Base-by-base conservation (phyloP, 2,888 invertebrate species). In the Apotomis betuletana region DNA sequence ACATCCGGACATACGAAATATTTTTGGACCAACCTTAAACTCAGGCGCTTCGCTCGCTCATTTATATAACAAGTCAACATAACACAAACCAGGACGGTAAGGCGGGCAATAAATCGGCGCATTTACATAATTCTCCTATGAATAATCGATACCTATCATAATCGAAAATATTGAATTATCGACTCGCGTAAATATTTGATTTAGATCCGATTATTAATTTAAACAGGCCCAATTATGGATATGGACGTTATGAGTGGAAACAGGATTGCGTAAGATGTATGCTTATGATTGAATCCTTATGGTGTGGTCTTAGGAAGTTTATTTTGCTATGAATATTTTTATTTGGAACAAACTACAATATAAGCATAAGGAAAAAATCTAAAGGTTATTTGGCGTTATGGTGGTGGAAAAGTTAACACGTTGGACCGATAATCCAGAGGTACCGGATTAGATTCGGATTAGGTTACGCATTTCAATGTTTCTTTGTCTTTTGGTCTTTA, bases 151-250 rank as follows among this genome's bases (percentile, higher is more conserved):
- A 46, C 61, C 49, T 59, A 68, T 68, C 68, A 68, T 68, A 72
- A 72, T 68, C 68, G 62, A 72, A 70, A 72, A 68, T 68, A 72
- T 72, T 63, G 58, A 72, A 68, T 72, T 63, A 72, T 72, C 58
- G 68, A 67, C 67, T 65, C 52, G 51, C 61, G 72, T 59, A 63
- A 72, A 72, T 72, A 72, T 72, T 67, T 72, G 72, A 72, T 68
- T 72, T 68, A n/a, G 67, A 59, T 68, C 4, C 46, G 46, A 68
- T 72, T 72, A 72, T 68, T 67, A 72, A 72, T 72, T 72, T 71
- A 71, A 71, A 71, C 36, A 12, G 44, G 12, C 51, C 67, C 49
- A 41, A 67, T 67, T 62, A 71, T 52, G 71, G 5, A 44, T 41
- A 59, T 41, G 3, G 5, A 0, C 6, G n/a, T n/a, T 58, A 5